These are phyloP conservation scores for Enteromius paludinosus DNA, from an alignment of 2,797 vertebrate species.

Conservation along the genomic window DNA sequence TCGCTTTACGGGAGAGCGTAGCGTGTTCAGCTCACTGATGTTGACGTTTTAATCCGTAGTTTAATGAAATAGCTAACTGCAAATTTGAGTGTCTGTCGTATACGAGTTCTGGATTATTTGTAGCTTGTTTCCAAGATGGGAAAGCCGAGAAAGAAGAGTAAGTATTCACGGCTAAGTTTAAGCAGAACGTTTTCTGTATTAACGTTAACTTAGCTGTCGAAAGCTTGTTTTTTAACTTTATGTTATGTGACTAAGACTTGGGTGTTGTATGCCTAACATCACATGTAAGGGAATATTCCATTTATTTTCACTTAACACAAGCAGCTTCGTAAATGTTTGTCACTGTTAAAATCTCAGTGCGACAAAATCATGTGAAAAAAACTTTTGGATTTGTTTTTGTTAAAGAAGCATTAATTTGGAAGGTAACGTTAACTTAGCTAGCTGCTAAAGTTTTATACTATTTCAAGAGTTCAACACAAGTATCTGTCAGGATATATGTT, in stretches of 20 bases:
- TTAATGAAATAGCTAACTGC: neutral
- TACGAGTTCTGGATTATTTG: neutral
- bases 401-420: neutral
- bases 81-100: neutral
- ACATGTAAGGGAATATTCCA: neutral
- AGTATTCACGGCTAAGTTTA: conserved; percentile 57
- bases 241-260: neutral
- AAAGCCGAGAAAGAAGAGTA: conserved; percentile 82
- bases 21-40: conserved; percentile 3
- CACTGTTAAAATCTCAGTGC: neutral
- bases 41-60: conserved; percentile 19
- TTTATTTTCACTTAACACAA: neutral
- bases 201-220: no score
- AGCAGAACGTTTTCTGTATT: neutral
- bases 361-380: neutral
- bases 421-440: no score
- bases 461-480: neutral
- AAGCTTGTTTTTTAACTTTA: neutral
- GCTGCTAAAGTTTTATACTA: neutral
- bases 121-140: conserved; percentile 69
- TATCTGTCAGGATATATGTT: neutral
- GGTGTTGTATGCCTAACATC: neutral
- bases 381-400: neutral
- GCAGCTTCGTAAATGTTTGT: neutral
- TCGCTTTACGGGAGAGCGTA: conserved; percentile 32